Evolutionary conservation across 2,888 invertebrate species (phyloP).

Genomic region (Rhimphoctona megacephalus): DNA sequence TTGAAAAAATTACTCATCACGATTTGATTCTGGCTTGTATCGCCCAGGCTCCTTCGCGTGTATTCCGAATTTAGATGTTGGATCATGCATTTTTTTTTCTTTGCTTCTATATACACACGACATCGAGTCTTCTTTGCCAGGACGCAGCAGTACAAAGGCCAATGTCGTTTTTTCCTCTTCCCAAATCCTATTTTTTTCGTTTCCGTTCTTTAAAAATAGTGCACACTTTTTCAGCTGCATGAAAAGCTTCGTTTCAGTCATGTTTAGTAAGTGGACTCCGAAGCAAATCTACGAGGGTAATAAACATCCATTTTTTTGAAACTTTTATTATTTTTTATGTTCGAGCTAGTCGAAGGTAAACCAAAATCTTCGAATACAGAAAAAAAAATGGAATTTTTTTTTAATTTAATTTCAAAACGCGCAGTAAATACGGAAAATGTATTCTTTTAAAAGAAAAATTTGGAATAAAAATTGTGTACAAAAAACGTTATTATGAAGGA

Average conservation of each 20-base stretch:
- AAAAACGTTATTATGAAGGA: neutral
- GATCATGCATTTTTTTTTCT: conserved; percentile 27
- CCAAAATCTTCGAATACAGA: neutral
- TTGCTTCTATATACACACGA: neutral
- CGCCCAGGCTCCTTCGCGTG: neutral
- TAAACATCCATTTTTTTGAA: neutral
- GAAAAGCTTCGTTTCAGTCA: neutral
- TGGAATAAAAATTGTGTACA: too few species aligned
- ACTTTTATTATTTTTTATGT: neutral
- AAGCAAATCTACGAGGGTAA: too few species aligned
- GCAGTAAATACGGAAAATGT: neutral
- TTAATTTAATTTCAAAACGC: neutral
- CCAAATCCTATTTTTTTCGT: neutral
- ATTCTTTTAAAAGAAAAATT: neutral
- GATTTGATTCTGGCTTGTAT: neutral
- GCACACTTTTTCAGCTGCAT: neutral
- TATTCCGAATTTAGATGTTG: conserved; percentile 46
- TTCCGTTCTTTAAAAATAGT: neutral
- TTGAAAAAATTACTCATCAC: conserved; percentile 21
- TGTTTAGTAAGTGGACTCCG: too few species aligned
- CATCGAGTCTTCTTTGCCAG: conserved; percentile 31
- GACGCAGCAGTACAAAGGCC: neutral
- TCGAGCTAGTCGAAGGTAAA: neutral
- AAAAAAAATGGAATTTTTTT: neutral
- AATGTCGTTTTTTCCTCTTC: neutral